phyloP scores from a whole-genome alignment of 2,113 vertebrate species.

The Illadopsis cleaveri region DNA sequence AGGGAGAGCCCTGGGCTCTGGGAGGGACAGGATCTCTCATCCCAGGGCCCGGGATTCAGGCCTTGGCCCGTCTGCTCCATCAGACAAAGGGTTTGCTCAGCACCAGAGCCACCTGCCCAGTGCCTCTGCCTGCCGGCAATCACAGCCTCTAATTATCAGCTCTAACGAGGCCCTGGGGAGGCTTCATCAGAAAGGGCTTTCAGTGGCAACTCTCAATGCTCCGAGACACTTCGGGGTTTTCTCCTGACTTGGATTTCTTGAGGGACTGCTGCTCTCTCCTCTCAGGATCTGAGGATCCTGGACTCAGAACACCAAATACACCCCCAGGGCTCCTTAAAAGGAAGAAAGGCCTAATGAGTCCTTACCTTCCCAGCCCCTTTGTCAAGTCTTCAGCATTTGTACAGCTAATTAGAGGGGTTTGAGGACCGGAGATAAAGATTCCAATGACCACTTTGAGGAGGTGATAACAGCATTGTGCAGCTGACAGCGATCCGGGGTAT shows the following conservation, averaged over 20 bases:
- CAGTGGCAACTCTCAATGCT: too few species aligned
- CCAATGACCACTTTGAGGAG: background rate
- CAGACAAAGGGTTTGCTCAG: background rate
- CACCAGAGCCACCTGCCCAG: background rate
- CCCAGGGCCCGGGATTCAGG: too few species aligned
- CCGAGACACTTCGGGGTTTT: too few species aligned
- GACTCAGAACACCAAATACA: too few species aligned
- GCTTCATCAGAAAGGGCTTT: too few species aligned
- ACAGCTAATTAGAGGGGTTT: background rate
- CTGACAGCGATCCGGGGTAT: background rate
- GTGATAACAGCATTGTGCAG: background rate
- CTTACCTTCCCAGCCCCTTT: background rate
- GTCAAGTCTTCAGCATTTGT: background rate
- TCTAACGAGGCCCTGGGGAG: too few species aligned
- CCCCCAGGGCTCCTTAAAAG: background rate
- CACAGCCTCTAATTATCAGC: background rate
- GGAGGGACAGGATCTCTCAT: fast-evolving
- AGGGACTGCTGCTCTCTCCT: too few species aligned
- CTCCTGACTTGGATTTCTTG: too few species aligned
- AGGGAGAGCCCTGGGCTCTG: background rate
- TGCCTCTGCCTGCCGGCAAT: background rate
- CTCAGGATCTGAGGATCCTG: too few species aligned
- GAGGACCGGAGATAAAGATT: background rate
- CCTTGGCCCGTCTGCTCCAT: background rate
- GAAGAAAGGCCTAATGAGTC: background rate